phyloP scores from a whole-genome alignment of 2,888 invertebrate species.

The Apamea anceps region DNA sequence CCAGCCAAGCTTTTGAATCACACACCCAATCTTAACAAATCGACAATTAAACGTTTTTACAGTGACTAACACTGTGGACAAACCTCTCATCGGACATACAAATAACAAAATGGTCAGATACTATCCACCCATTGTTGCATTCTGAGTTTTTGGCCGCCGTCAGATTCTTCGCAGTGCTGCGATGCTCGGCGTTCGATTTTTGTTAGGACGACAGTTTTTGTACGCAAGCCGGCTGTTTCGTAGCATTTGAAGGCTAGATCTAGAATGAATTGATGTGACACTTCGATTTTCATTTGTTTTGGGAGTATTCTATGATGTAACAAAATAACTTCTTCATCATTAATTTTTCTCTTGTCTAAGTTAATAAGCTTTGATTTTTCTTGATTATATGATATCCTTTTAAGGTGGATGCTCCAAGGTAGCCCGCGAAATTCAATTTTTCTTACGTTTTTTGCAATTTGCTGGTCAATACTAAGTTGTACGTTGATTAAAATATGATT shows the following conservation, averaged over 20 bases:
- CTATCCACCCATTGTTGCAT: conserved; percentile 82
- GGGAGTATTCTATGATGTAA: background rate
- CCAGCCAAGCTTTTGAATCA: conserved; percentile 42
- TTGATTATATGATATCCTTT: background rate
- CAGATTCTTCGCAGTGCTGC: conserved; percentile 74
- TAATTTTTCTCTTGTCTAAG: background rate
- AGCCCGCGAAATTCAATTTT: too few relatives aligned
- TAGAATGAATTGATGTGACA: conserved; percentile 54
- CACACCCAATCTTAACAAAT: conserved; percentile 66
- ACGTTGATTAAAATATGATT: too few relatives aligned
- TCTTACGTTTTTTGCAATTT: too few relatives aligned
- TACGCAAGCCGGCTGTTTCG: conserved; percentile 43
- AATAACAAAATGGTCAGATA: conserved; percentile 75
- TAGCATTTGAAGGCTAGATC: conserved; percentile 47
- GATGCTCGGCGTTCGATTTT: conserved; percentile 54
- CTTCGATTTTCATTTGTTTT: conserved; percentile 19
- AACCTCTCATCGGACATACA: conserved; percentile 65
- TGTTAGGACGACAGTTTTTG: conserved; percentile 57
- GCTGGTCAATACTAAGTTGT: too few relatives aligned
- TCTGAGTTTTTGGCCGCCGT: conserved; percentile 78
- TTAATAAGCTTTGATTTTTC: background rate
- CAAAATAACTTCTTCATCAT: background rate
- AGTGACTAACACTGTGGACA: conserved; percentile 63
- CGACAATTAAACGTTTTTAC: conserved; percentile 69
- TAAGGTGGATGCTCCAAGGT: too few relatives aligned